Evolutionary conservation across 2,888 invertebrate species (phyloP).

Genomic region (Dermolepida albohirtum): DNA sequence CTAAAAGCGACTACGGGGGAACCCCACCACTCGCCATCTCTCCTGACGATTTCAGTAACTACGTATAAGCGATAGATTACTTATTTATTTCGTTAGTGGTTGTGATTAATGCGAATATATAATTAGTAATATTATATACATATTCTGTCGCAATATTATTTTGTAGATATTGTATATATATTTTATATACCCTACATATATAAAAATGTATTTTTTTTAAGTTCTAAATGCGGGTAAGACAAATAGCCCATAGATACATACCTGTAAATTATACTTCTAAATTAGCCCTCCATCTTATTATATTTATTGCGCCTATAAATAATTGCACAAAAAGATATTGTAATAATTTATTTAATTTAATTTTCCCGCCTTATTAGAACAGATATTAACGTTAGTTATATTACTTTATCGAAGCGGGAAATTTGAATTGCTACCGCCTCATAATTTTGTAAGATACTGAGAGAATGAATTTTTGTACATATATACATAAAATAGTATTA

Average conservation of each 20-base stretch:
- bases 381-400: no score
- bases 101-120: slow-evolving; percentile 19
- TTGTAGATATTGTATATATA: slow-evolving; percentile 37
- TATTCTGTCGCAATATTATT: slow-evolving; percentile 22
- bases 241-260: slow-evolving; percentile 15
- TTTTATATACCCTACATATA: slow-evolving; percentile 8
- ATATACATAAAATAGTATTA: no score
- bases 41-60: no score
- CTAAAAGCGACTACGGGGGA: no score
- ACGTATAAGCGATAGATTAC: neutral
- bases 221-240: slow-evolving; percentile 36
- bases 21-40: no score
- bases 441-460: no score
- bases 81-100: slow-evolving; percentile 26
- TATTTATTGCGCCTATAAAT: no score
- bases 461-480: no score
- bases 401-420: no score
- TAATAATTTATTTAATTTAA: neutral
- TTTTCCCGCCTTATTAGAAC: neutral
- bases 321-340: no score
- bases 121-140: neutral
- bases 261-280: slow-evolving; percentile 12
- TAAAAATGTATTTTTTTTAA: slow-evolving; percentile 23
- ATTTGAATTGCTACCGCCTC: no score
- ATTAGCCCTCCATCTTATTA: slow-evolving; percentile 14